Evolutionary conservation across 2,888 invertebrate species (phyloP).

Genomic region (Unio delphinus): DNA sequence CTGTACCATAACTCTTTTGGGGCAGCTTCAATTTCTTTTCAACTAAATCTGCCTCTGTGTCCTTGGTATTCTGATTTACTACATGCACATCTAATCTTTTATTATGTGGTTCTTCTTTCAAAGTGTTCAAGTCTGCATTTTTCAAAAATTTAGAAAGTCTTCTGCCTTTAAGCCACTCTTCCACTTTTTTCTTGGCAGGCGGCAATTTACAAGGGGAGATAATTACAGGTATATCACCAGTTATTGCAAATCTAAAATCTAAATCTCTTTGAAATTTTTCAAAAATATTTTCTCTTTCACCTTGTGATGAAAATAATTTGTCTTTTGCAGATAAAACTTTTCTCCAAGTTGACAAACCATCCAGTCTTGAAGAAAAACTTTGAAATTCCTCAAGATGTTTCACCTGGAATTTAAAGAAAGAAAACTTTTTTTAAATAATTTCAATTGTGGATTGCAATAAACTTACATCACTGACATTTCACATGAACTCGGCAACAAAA

Average conservation of each 20-base stretch:
- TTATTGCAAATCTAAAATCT: conserved; percentile 43
- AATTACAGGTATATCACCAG: conserved; percentile 45
- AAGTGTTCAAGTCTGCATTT: conserved; percentile 11
- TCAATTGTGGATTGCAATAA: not conserved
- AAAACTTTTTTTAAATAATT: conserved; percentile 1
- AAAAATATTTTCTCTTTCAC: conserved; percentile 23
- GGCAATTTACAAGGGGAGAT: conserved; percentile 56
- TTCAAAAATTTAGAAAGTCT: conserved; percentile 21
- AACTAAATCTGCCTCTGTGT: not conserved
- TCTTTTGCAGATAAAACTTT: conserved; percentile 34
- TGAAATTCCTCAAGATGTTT: conserved; percentile 46
- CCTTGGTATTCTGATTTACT: not conserved
- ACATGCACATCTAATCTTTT: not conserved
- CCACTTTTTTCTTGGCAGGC: conserved; percentile 37
- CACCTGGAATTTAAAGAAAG: conserved; percentile 37
- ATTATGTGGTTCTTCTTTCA: not conserved
- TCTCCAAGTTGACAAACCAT: conserved; percentile 45
- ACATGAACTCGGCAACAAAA: not conserved
- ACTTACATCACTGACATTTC: not conserved
- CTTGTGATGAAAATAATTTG: conserved; percentile 30
- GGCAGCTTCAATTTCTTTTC: not conserved
- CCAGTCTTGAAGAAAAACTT: conserved; percentile 10
- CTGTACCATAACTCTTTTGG: no score
- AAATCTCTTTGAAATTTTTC: conserved; percentile 49
- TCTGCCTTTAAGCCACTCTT: conserved; percentile 38